Percentiles rank a stretch among this genome's conserved stretches.
phyloP scores from a whole-genome alignment of 2,113 vertebrate species.

The Gambusia affinis region DNA sequence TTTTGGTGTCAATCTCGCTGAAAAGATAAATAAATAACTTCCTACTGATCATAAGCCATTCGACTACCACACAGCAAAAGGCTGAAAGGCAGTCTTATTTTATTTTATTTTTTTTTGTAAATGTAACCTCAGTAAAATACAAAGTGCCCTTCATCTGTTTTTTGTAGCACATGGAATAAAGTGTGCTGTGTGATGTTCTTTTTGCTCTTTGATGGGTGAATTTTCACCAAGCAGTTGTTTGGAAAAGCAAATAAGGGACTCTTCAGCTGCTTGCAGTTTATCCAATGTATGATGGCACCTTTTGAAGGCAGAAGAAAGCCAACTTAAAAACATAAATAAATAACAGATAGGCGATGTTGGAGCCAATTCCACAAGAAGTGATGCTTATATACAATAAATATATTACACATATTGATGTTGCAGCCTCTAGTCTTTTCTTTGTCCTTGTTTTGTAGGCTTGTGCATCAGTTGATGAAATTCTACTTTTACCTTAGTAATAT shows the following conservation, averaged over 20 bases:
- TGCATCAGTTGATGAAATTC: background rate
- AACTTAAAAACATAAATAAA: background rate
- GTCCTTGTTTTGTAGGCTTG: background rate
- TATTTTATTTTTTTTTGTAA: slow-evolving; percentile 12
- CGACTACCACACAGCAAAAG: background rate
- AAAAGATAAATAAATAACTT: slow-evolving; percentile 19
- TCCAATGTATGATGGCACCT: background rate
- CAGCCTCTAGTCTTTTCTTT: too few relatives aligned
- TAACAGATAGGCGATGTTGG: background rate
- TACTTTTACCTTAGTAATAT: background rate
- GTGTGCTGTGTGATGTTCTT: slow-evolving; percentile 39
- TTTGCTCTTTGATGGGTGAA: slow-evolving; percentile 20
- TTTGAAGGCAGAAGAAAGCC: background rate
- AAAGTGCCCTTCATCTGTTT: slow-evolving; percentile 36
- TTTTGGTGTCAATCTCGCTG: slow-evolving; percentile 18
- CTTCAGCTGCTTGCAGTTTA: background rate
- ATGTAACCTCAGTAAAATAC: slow-evolving; percentile 29
- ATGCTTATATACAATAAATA: background rate
- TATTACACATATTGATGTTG: background rate
- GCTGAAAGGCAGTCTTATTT: slow-evolving; percentile 3
- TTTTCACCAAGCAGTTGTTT: background rate
- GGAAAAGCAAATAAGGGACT: background rate
- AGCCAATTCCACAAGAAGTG: background rate
- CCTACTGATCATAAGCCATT: slow-evolving; percentile 23
- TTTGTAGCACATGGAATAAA: slow-evolving; percentile 2